Evolutionary conservation across 2,888 invertebrate genomes (phyloP).

Genomic region (Tyria jacobaeae): DNA sequence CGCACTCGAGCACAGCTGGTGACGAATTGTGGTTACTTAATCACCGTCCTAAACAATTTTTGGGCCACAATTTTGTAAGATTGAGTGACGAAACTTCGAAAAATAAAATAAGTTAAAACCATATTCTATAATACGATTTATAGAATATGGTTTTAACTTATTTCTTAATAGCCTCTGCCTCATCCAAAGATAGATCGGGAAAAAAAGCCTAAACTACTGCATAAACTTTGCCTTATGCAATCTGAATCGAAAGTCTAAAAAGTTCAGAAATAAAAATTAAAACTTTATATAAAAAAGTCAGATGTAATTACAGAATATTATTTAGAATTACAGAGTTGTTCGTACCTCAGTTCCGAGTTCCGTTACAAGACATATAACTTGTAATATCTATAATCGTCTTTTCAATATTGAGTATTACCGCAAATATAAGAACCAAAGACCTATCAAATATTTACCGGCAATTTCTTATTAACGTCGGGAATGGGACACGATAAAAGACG

Average conservation of each 20-base stretch:
- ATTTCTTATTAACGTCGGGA: conserved; percentile 55
- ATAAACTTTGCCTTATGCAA: too few relatives aligned
- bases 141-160: too few relatives aligned
- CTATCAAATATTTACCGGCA: conserved; percentile 43
- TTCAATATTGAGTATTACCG: conserved; percentile 1
- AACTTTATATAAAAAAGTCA: too few relatives aligned
- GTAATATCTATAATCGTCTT: not conserved
- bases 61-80: conserved; percentile 27
- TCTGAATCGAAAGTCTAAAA: too few relatives aligned
- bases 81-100: conserved; percentile 17
- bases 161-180: too few relatives aligned
- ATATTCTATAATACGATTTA: too few relatives aligned
- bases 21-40: conserved; percentile 50
- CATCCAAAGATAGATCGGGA: too few relatives aligned
- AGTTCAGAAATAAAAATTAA: too few relatives aligned
- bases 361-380: not conserved
- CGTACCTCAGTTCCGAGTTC: not conserved
- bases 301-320: not conserved
- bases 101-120: not conserved
- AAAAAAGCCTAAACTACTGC: too few relatives aligned
- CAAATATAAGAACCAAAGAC: conserved; percentile 28
- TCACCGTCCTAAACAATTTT: conserved; percentile 36
- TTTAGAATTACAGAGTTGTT: not conserved
- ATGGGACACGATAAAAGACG: conserved; percentile 66
- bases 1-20: conserved; percentile 47